Percentiles rank a stretch among this genome's conserved stretches.
These are phyloP conservation scores for Poecilia latipinna DNA, from an alignment of 2,113 vertebrate genomes.

Conservation along the genomic window DNA sequence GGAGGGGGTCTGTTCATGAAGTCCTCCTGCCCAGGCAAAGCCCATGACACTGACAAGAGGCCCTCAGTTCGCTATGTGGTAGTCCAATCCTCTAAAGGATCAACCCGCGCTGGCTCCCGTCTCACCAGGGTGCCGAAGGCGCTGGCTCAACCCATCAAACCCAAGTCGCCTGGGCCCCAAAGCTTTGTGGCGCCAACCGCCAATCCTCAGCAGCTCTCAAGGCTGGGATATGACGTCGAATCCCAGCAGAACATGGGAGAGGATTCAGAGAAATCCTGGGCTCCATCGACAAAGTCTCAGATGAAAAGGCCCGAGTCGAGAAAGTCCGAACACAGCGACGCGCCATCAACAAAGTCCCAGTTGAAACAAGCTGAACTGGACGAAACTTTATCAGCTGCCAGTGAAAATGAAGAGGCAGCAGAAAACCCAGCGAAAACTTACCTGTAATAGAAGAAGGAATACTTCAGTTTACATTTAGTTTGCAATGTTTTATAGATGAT, in stretches of 20 bases:
- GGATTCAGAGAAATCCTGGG: conserved; percentile 57
- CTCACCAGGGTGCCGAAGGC: conserved; percentile 26
- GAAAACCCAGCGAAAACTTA: conserved; percentile 65
- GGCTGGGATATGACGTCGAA: conserved; percentile 19
- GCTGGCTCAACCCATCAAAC: conserved; percentile 28
- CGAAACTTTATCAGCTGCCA: conserved; percentile 26
- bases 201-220: conserved; percentile 38
- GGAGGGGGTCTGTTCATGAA: conserved; percentile 88
- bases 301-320: conserved; percentile 44
- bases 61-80: conserved; percentile 86
- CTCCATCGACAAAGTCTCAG: conserved; percentile 69
- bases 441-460: conserved; percentile 44
- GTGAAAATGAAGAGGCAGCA: conserved; percentile 34
- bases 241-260: not conserved
- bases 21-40: conserved; percentile 73
- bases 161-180: conserved; percentile 24
- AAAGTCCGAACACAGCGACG: conserved; percentile 55
- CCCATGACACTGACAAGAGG: conserved; percentile 70
- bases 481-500: not conserved
- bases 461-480: not conserved
- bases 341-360: conserved; percentile 69
- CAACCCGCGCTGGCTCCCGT: conserved; percentile 28
- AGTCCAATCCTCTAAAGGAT: conserved; percentile 67
- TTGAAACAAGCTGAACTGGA: conserved; percentile 50
- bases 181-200: conserved; percentile 28